Conservation (phyloP, 1,140 invertebrate species). For the Leptoteleia sp. region DNA sequence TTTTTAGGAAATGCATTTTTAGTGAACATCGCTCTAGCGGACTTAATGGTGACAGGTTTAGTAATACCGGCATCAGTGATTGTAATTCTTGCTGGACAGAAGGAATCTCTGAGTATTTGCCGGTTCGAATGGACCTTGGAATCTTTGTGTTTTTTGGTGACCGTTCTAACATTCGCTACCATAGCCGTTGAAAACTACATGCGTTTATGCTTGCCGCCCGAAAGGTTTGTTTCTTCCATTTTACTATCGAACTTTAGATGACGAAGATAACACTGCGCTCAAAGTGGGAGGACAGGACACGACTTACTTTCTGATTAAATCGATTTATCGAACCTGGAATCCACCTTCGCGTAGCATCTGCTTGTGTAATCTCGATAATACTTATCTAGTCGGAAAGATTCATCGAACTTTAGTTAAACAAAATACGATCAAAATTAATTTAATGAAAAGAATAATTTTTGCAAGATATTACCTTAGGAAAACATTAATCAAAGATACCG, state of each 20-base stretch:
- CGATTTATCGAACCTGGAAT: constrained; percentile 20
- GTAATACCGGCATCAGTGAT: constrained; percentile 88
- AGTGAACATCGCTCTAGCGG: too few relatives aligned
- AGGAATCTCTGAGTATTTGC: constrained; percentile 84
- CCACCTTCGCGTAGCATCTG: neutral
- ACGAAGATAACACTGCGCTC: constrained; percentile 16
- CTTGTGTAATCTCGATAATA: constrained; percentile 7
- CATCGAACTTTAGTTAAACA: too few relatives aligned
- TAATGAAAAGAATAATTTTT: too few relatives aligned
- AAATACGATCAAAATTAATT: too few relatives aligned
- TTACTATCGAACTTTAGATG: constrained; percentile 26
- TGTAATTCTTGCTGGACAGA: constrained; percentile 85
- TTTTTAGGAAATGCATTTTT: too few relatives aligned
- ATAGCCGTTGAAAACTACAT: constrained; percentile 85
- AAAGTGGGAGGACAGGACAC: neutral
- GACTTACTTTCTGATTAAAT: constrained; percentile 7
- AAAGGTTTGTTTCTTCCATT: constrained; percentile 76
- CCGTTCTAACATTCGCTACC: constrained; percentile 84
- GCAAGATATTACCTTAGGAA: too few relatives aligned
- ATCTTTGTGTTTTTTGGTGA: constrained; percentile 85
- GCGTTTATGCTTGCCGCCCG: constrained; percentile 82
- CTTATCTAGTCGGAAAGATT: too few relatives aligned
- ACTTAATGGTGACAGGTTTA: too few relatives aligned
- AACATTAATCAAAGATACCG: too few relatives aligned
- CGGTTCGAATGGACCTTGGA: constrained; percentile 86